phyloP scores from a whole-genome alignment of 2,888 invertebrate genomes.

The Emmelina monodactyla region DNA sequence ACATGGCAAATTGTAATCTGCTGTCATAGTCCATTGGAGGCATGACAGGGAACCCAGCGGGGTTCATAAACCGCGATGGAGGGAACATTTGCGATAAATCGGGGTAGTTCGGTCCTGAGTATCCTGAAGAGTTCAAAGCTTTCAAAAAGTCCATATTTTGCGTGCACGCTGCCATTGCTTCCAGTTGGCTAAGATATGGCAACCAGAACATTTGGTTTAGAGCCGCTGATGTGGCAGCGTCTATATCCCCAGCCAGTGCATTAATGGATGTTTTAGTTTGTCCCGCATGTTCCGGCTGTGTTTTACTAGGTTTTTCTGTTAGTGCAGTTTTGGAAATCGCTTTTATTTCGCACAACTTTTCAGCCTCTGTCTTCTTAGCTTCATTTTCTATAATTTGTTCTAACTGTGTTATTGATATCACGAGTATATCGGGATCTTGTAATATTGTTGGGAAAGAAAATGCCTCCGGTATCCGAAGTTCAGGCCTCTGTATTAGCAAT shows the following conservation, averaged over 20 bases:
- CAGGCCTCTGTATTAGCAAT: slow-evolving; percentile 74
- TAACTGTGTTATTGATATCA: slow-evolving; percentile 78
- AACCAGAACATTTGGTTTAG: slow-evolving; percentile 79
- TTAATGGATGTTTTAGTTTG: slow-evolving; percentile 45
- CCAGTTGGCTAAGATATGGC: slow-evolving; percentile 72
- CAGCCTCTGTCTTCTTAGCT: slow-evolving; percentile 19
- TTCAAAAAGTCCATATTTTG: slow-evolving; percentile 67
- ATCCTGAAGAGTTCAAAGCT: slow-evolving; percentile 59
- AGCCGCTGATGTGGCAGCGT: slow-evolving; percentile 73
- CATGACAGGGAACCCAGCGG: slow-evolving; percentile 45
- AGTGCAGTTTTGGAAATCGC: slow-evolving; percentile 21
- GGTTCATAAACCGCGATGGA: slow-evolving; percentile 46
- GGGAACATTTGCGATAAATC: slow-evolving; percentile 61
- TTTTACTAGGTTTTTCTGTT: slow-evolving; percentile 21
- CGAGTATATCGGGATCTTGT: slow-evolving; percentile 80
- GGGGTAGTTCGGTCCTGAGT: slow-evolving; percentile 49
- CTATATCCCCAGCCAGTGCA: slow-evolving; percentile 69
- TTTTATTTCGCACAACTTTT: slow-evolving; percentile 12
- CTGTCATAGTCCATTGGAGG: slow-evolving; percentile 60
- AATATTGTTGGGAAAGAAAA: slow-evolving; percentile 75
- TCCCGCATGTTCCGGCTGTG: slow-evolving; percentile 5
- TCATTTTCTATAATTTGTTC: slow-evolving; percentile 70
- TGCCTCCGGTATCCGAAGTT: slow-evolving; percentile 76
- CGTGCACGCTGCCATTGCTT: slow-evolving; percentile 65
- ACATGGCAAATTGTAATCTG: slow-evolving; percentile 69